Percentiles rank a stretch among this genome's conserved stretches.
phyloP scores from a whole-genome alignment of 1,140 invertebrate genomes.

The Thrips palmi region DNA sequence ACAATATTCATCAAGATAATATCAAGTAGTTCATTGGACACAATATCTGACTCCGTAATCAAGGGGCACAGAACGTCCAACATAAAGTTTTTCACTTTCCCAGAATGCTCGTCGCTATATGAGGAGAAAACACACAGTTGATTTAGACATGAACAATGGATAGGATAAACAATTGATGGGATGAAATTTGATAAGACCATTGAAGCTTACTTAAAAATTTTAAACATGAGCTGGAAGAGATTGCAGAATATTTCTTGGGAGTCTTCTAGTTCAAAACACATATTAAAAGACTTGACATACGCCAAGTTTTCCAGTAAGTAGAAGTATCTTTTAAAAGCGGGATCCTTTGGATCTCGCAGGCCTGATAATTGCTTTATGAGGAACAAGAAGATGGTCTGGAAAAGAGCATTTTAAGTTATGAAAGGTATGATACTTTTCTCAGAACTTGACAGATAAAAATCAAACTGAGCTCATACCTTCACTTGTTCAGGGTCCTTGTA shows the following conservation, averaged over 20 bases:
- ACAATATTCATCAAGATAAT: conserved; percentile 89
- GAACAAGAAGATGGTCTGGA: conserved; percentile 84
- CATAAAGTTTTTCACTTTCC: conserved; percentile 92
- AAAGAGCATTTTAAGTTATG: too few relatives aligned
- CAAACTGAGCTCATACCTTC: conserved; percentile 30
- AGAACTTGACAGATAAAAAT: conserved; percentile 8
- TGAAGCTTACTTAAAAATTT: conserved; percentile 74
- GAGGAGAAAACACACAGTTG: conserved; percentile 13
- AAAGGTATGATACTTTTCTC: conserved; percentile 14
- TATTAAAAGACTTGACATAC: conserved; percentile 97
- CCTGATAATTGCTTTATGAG: conserved; percentile 87
- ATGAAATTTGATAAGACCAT: not conserved
- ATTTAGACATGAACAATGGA: not conserved
- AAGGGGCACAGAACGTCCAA: conserved; percentile 84
- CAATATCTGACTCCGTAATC: conserved; percentile 86
- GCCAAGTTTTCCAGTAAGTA: conserved; percentile 90
- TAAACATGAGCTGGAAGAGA: conserved; percentile 89
- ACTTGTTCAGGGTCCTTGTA: conserved; percentile 91
- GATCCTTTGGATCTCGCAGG: conserved; percentile 88
- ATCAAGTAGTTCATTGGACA: conserved; percentile 84
- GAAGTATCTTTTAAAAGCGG: conserved; percentile 95
- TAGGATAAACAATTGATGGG: conserved; percentile 1
- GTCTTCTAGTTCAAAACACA: conserved; percentile 95
- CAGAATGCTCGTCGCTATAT: conserved; percentile 82
- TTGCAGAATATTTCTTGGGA: conserved; percentile 92